Base-by-base conservation (phyloP, 2,797 vertebrate genomes). In the Mus minutoides region DNA sequence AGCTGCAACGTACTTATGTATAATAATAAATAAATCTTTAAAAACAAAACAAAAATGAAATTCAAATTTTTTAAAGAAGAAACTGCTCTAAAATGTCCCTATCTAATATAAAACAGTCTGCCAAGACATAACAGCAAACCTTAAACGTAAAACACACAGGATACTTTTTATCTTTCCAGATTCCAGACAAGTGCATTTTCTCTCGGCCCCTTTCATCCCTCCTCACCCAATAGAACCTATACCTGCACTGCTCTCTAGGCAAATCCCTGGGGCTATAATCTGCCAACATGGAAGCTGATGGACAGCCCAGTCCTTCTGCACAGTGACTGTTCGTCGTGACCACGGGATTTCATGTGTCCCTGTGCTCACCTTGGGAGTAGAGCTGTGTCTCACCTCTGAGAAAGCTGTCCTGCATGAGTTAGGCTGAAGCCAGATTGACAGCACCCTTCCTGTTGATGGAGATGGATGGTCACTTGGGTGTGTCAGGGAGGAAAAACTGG, bases 391-490 rank as follows among this genome's bases (percentile, higher is more conserved):
- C 86, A 31, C 19, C 10, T n/a, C 2, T 0, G 8, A 80, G 62
- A 21, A 56, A 78, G 76, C 69, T 40, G 58, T 56, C 67, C 64
- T 43, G 87, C 17, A 3, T 0, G 0, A 2, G 12, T 24, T 0
- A 0, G 13, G n/a, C 24, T 7, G 49, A n/a, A 0, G 0, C 24
- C 37, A 14, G 49, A 21, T 26, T 11, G 46, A 43, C 0, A 1
- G 56, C 22, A 10, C 17, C 69, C 75, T 46, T 31, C 24, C 90
- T 11, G 7, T 13, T 26, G 21, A 62, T 83, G 9, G 54, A 56
- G 40, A 90, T 16, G 76, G 29, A 13, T 40, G 76, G n/a, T 12
- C 49, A 58, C 24, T 58, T 1, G 2, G 17, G 31, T 17, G 4
- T 76, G 67, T 29, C 29, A 49, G 37, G 60, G 14, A 60, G 56